Evolutionary conservation across 2,888 invertebrate genomes (phyloP).

Genomic region (Patella depressa): DNA sequence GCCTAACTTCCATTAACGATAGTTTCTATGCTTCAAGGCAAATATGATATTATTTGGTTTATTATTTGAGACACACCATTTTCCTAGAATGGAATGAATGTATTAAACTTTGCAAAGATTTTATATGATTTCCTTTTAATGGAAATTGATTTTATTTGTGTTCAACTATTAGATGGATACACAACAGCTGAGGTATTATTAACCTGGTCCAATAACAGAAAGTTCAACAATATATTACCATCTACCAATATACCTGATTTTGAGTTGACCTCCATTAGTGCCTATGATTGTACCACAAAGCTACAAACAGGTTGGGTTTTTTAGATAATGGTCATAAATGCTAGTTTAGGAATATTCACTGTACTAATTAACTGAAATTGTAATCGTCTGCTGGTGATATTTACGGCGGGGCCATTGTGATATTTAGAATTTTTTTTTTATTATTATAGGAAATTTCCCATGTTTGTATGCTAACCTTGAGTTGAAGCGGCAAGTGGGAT

Average conservation of each 20-base stretch:
- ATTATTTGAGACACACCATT: too few species aligned
- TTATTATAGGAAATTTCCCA: conserved; percentile 28
- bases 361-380: neutral
- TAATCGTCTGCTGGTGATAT: neutral
- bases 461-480: conserved; percentile 31
- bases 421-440: neutral
- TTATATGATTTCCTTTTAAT: too few species aligned
- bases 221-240: conserved; percentile 18
- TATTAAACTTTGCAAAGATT: too few species aligned
- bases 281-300: conserved; percentile 21
- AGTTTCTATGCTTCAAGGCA: too few species aligned
- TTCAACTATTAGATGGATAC: conserved; percentile 21
- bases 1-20: too few species aligned
- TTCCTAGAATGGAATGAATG: too few species aligned
- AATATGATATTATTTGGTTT: too few species aligned
- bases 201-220: conserved; percentile 16
- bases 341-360: neutral
- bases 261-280: conserved; percentile 8
- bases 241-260: conserved; percentile 25
- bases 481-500: conserved; percentile 32
- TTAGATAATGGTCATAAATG: neutral
- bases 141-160: neutral
- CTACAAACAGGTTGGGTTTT: conserved; percentile 13
- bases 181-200: conserved; percentile 21
- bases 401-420: neutral